Evolutionary conservation across 1,140 invertebrate genomes (phyloP).

Genomic region (Pentalonia nigronervosa): DNA sequence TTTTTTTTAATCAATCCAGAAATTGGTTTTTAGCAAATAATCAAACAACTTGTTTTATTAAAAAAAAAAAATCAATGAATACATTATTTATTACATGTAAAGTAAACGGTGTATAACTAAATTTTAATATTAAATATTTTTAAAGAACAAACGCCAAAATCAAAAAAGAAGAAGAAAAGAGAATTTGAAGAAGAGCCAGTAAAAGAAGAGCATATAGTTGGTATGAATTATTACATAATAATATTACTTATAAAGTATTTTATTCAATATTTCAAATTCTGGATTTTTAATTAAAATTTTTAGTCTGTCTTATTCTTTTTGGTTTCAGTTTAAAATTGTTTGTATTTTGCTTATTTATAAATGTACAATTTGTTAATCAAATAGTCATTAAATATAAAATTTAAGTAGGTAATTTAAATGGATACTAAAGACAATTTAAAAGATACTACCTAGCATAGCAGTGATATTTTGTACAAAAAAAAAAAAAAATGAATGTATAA

Average conservation of each 20-base stretch:
- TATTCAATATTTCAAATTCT: too few species aligned
- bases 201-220: not conserved
- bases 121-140: not conserved
- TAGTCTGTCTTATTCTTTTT: not conserved
- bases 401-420: too few species aligned
- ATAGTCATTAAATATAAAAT: too few species aligned
- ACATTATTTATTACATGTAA: not conserved
- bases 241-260: too few species aligned
- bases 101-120: not conserved
- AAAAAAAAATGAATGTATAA: too few species aligned
- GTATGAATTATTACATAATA: not conserved
- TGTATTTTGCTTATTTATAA: not conserved
- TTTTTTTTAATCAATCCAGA: too few species aligned
- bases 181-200: not conserved
- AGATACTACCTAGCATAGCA: too few species aligned
- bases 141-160: not conserved
- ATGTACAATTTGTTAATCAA: not conserved
- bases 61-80: too few species aligned
- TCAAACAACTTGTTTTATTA: not conserved
- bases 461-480: too few species aligned
- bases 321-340: not conserved
- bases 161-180: conserved; percentile 43
- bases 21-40: too few species aligned
- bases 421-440: too few species aligned
- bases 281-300: not conserved